Evolutionary conservation across 2,888 invertebrate species (phyloP).

Genomic region (Plusia festucae): DNA sequence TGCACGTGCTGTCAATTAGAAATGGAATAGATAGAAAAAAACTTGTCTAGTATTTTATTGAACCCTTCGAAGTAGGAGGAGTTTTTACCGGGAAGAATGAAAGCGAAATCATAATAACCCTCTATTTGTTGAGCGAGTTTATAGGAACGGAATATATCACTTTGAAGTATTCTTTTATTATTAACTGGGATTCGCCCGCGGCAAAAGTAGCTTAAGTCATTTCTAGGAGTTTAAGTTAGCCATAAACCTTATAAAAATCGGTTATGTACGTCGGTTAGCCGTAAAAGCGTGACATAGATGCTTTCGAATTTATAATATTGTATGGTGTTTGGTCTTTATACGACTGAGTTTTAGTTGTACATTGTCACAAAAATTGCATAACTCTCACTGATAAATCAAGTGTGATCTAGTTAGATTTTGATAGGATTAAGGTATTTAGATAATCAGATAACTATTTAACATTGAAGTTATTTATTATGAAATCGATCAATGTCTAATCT

Average conservation of each 20-base stretch:
- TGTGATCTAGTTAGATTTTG: constrained; percentile 18
- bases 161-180: constrained; percentile 15
- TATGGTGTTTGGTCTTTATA: background rate
- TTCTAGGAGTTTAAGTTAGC: too few species aligned
- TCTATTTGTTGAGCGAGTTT: constrained; percentile 32
- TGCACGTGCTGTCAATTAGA: constrained; percentile 88
- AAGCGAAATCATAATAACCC: constrained; percentile 66
- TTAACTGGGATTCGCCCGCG: background rate
- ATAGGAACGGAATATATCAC: constrained; percentile 19
- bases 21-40: constrained; percentile 75
- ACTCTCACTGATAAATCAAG: constrained; percentile 26
- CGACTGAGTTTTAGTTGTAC: background rate
- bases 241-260: too few species aligned
- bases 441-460: constrained; percentile 8
- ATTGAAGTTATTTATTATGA: background rate
- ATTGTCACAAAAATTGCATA: constrained; percentile 7
- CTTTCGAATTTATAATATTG: too few species aligned
- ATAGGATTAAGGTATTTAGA: constrained; percentile 24
- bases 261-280: too few species aligned
- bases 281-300: too few species aligned
- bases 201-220: too few species aligned
- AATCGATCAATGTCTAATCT: background rate
- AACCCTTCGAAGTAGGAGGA: constrained; percentile 72
- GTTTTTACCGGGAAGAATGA: constrained; percentile 59
- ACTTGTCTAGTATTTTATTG: constrained; percentile 69